A percentile compares a stretch with the other conserved stretches of the same genome.
Conservation (phyloP, 2,797 vertebrate species). For the Heteromormyrus szaboi region DNA sequence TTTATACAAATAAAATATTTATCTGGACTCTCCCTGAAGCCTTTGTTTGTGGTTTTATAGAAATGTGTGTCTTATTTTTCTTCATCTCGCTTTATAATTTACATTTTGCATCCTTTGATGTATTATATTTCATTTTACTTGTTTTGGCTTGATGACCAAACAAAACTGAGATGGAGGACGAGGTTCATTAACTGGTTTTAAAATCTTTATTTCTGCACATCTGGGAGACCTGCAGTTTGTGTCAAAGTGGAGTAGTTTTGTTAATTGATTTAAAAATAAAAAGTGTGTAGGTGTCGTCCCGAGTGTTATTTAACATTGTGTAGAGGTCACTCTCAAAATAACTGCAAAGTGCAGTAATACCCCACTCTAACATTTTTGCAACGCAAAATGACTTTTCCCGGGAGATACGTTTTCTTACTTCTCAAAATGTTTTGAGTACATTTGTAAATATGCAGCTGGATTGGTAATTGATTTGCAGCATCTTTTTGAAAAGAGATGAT, state of each 20-base stretch:
- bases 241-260: not conserved
- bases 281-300: not conserved
- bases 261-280: conserved; percentile 3
- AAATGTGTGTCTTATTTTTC: not conserved
- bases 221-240: not conserved
- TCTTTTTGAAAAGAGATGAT: not conserved
- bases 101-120: not conserved
- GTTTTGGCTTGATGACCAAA: not conserved
- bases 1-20: not conserved
- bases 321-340: conserved; percentile 4
- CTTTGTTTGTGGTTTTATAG: not conserved
- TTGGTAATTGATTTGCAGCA: not conserved
- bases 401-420: not conserved
- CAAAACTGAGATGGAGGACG: not conserved
- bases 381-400: not conserved
- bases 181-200: not conserved
- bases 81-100: not conserved
- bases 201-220: not conserved
- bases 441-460: not conserved
- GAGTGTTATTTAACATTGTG: not conserved
- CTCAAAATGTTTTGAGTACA: not conserved
- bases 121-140: not conserved
- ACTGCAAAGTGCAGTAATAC: not conserved
- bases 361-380: not conserved
- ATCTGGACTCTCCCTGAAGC: not conserved